phyloP scores from a whole-genome alignment of 2,797 vertebrate species.

The Falco peregrinus region DNA sequence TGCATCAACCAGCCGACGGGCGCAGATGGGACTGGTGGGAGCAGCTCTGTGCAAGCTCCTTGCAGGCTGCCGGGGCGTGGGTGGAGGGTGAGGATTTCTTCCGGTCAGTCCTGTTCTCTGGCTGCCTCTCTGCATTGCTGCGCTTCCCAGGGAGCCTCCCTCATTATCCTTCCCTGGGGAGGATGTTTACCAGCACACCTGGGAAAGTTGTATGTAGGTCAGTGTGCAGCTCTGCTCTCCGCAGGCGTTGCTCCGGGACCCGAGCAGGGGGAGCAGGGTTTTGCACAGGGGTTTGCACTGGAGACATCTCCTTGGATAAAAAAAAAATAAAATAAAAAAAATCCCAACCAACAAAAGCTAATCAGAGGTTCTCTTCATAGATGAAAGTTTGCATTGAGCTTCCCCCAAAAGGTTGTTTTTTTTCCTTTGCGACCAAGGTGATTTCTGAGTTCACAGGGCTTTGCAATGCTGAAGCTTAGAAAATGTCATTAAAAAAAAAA shows the following conservation, averaged over 20 bases:
- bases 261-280: accelerated
- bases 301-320: neutral
- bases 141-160: slow-evolving; percentile 7
- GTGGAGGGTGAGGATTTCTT: slow-evolving; percentile 31
- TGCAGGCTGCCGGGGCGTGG: neutral
- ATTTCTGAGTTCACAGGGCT: accelerated
- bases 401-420: accelerated
- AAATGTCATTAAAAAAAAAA: neutral
- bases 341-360: too few relatives aligned
- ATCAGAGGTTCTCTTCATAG: neutral
- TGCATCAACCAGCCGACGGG: neutral
- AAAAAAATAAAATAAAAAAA: too few relatives aligned
- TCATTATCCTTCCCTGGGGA: neutral
- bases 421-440: accelerated
- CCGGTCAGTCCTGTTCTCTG: slow-evolving; percentile 48
- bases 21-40: neutral
- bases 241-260: accelerated
- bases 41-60: neutral
- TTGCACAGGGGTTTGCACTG: neutral
- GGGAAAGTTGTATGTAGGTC: slow-evolving; percentile 8
- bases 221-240: neutral
- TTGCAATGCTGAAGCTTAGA: neutral
- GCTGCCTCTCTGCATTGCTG: neutral
- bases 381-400: neutral
- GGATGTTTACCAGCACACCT: slow-evolving; percentile 23